A percentile compares a stretch with the other conserved stretches of the same genome.
Evolutionary conservation across 2,113 vertebrate species (phyloP).

Genomic region (Orycteropus afer): DNA sequence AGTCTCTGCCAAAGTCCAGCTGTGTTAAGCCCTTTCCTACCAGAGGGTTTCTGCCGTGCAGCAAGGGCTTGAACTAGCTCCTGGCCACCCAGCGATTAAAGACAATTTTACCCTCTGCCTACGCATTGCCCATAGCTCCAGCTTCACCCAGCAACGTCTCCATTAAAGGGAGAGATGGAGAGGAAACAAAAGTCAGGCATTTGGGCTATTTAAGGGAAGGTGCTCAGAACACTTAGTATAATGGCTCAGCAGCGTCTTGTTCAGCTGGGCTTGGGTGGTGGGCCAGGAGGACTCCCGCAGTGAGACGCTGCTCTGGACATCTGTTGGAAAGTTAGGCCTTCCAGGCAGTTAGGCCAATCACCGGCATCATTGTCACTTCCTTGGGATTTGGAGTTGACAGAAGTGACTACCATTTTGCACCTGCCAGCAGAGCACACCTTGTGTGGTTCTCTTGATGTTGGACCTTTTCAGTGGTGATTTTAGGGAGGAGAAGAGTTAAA

Average conservation of each 20-base stretch:
- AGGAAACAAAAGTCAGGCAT: not conserved
- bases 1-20: not conserved
- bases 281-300: not conserved
- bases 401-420: not conserved
- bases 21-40: not conserved
- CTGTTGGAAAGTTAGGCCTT: not conserved
- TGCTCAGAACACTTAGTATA: not conserved
- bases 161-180: not conserved
- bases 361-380: not conserved
- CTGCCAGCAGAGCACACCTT: not conserved
- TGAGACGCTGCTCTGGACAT: not conserved
- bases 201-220: not conserved
- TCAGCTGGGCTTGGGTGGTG: not conserved
- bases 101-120: not conserved
- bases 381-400: not conserved
- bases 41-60: not conserved
- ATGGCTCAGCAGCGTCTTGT: not conserved
- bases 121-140: not conserved
- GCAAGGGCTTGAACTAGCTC: not conserved
- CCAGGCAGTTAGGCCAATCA: not conserved
- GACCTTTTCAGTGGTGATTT: not conserved
- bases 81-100: not conserved
- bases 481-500: not conserved
- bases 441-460: not conserved
- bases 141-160: not conserved